A percentile compares a stretch with the other conserved stretches of the same genome.
These are phyloP conservation scores for Carabus problematicus DNA, from an alignment of 2,888 invertebrate species.

Conservation along the genomic window DNA sequence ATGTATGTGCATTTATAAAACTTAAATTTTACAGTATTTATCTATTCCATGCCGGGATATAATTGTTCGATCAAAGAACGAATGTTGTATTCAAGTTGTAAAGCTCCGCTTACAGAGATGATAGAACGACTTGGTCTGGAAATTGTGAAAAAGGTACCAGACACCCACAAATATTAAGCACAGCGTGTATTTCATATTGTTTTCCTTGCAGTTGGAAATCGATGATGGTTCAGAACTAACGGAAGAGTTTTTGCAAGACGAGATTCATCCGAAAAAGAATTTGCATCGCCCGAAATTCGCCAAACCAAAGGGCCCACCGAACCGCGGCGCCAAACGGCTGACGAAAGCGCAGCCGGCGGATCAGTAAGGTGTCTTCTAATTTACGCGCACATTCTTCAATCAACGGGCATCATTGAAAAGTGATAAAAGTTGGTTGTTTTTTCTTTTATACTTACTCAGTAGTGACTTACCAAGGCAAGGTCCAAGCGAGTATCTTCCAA, in stretches of 20 bases:
- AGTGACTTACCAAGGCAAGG: too few species aligned
- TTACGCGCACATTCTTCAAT: too few species aligned
- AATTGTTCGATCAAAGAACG: slow-evolving; percentile 94
- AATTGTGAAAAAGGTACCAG: slow-evolving; percentile 84
- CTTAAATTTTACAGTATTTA: slow-evolving; percentile 77
- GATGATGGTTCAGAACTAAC: slow-evolving; percentile 89
- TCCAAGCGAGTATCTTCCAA: too few species aligned
- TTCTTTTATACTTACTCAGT: too few species aligned
- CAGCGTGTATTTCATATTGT: slow-evolving; percentile 42
- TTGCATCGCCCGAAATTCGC: slow-evolving; percentile 91
- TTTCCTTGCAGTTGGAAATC: slow-evolving; percentile 80
- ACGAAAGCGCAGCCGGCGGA: slow-evolving; percentile 69
- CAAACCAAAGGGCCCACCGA: slow-evolving; percentile 95
- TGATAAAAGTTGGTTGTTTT: too few species aligned
- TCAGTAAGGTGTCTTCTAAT: not conserved
- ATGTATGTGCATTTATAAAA: slow-evolving; percentile 1
- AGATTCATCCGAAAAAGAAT: slow-evolving; percentile 91
- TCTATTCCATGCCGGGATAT: slow-evolving; percentile 99
- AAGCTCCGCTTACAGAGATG: slow-evolving; percentile 85
- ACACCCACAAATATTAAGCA: slow-evolving; percentile 9
- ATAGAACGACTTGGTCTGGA: slow-evolving; percentile 80
- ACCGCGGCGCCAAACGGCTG: slow-evolving; percentile 88
- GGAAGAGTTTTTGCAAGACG: slow-evolving; percentile 88
- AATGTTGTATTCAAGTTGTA: slow-evolving; percentile 99
- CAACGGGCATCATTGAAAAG: too few species aligned